These are phyloP conservation scores for Arion vulgaris DNA, from an alignment of 1,140 invertebrate species.

Conservation along the genomic window DNA sequence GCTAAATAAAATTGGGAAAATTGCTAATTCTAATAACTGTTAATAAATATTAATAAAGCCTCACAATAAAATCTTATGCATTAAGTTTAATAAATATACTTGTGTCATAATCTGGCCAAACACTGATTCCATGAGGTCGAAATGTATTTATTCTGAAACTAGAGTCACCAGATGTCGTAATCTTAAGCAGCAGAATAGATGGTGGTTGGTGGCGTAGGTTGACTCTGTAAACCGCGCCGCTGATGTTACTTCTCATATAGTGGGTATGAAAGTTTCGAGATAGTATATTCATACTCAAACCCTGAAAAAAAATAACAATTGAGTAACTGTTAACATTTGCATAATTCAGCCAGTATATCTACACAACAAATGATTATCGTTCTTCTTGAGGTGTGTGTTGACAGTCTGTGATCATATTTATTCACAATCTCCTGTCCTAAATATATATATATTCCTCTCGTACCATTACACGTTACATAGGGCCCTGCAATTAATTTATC, in stretches of 20 bases:
- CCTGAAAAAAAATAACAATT: neutral
- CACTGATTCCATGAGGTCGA: conserved; percentile 56
- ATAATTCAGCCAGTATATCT: neutral
- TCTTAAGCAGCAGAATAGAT: conserved; percentile 42
- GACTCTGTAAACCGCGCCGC: conserved; percentile 51
- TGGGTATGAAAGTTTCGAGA: conserved; percentile 27
- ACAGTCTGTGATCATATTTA: neutral
- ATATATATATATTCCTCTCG: too few species aligned
- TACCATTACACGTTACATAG: too few species aligned
- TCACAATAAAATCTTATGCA: too few species aligned
- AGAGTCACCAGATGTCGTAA: conserved; percentile 27
- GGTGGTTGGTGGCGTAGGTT: conserved; percentile 45
- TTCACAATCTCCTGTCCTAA: too few species aligned
- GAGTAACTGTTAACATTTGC: neutral
- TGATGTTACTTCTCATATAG: conserved; percentile 41
- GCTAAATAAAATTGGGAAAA: too few species aligned
- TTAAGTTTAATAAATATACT: too few species aligned
- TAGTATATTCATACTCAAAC: conserved; percentile 9
- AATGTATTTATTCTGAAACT: conserved; percentile 48
- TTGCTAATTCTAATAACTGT: too few species aligned
- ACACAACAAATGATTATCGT: neutral
- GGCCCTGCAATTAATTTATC: too few species aligned
- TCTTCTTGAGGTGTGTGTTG: neutral
- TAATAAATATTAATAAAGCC: too few species aligned
- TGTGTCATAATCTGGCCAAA: conserved; percentile 49